These are phyloP conservation scores for Bombus ignitus DNA, from an alignment of 1,140 invertebrate species.

Conservation along the genomic window DNA sequence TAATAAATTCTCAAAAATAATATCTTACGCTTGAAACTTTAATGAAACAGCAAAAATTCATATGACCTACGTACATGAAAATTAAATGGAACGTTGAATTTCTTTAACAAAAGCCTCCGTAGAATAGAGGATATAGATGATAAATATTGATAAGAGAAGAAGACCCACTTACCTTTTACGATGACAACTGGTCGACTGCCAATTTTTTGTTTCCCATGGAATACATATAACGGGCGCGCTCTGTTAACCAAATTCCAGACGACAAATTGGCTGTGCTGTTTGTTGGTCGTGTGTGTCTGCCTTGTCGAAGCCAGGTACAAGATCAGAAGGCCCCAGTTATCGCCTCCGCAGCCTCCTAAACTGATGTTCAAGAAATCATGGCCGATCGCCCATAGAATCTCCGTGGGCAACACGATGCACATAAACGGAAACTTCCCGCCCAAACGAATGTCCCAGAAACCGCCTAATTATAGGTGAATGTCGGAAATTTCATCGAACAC, in stretches of 20 bases:
- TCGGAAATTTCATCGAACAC: not conserved
- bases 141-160: not conserved
- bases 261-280: constrained; percentile 70
- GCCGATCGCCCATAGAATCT: constrained; percentile 72
- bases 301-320: constrained; percentile 75
- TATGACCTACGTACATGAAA: not conserved
- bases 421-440: constrained; percentile 64
- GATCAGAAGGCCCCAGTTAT: constrained; percentile 67
- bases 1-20: not conserved
- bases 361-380: constrained; percentile 74
- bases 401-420: constrained; percentile 74
- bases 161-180: not conserved
- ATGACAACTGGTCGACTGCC: not conserved
- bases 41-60: no score
- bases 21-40: not conserved
- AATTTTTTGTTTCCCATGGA: not conserved
- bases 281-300: constrained; percentile 66
- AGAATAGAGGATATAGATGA: no score
- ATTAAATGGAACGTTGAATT: not conserved
- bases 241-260: constrained; percentile 62
- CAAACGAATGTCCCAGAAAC: constrained; percentile 72
- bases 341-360: constrained; percentile 60
- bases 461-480: constrained; percentile 74
- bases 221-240: not conserved
- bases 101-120: not conserved